Percentiles rank a stretch among this genome's conserved stretches.
Conservation (phyloP, 2,888 invertebrate genomes). For the Tachina lurida region DNA sequence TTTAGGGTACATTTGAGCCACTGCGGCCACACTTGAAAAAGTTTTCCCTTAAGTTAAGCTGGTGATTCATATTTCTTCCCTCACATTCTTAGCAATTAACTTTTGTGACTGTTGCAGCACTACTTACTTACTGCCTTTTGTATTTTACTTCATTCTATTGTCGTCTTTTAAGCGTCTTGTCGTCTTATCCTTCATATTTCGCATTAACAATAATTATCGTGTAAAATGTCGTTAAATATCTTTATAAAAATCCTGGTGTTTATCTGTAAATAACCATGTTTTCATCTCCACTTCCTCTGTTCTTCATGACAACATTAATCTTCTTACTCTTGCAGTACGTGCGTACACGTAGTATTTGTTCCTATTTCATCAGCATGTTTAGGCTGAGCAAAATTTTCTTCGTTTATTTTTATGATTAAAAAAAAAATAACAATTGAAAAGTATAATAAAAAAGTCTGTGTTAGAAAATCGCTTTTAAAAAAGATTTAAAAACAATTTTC, state of each 20-base stretch:
- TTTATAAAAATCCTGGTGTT: constrained; percentile 53
- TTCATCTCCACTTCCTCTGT: constrained; percentile 10
- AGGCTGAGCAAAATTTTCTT: constrained; percentile 46
- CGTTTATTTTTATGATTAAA: constrained; percentile 21
- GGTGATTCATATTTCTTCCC: neutral
- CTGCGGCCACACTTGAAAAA: neutral
- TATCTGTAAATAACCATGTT: constrained; percentile 53
- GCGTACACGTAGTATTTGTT: neutral
- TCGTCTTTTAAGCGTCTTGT: neutral
- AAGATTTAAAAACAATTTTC: neutral
- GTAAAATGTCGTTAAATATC: constrained; percentile 57
- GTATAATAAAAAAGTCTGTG: neutral
- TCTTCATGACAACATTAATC: constrained; percentile 17
- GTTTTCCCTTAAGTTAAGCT: neutral
- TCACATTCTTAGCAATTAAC: constrained; percentile 48
- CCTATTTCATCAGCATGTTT: constrained; percentile 50
- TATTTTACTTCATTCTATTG: constrained; percentile 9
- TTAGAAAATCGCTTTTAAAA: constrained; percentile 15
- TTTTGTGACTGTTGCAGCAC: constrained; percentile 40
- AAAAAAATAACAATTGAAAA: neutral
- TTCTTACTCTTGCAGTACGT: constrained; percentile 19
- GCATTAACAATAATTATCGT: constrained; percentile 60
- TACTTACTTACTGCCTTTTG: neutral
- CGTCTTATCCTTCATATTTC: constrained; percentile 22
- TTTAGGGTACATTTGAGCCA: neutral